A percentile compares a stretch with the other conserved stretches of the same genome.
Conservation (phyloP, 2,113 vertebrate species). For the Strix uralensis region DNA sequence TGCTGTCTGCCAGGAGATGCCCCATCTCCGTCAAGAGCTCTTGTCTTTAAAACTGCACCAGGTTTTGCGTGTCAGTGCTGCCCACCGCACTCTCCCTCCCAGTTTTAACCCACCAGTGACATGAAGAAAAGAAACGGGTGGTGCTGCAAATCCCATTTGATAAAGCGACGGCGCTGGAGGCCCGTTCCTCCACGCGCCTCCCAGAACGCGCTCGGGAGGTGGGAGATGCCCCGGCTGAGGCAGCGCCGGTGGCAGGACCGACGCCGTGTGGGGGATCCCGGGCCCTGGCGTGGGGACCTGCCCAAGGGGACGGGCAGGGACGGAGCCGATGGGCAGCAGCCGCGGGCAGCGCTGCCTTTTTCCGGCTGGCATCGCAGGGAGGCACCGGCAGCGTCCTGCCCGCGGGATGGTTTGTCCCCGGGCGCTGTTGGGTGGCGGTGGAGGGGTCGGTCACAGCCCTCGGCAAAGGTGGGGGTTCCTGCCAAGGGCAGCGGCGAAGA, state of each 20-base stretch:
- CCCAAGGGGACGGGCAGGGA: too few relatives aligned
- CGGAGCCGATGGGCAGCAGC: rapidly evolving
- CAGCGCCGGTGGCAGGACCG: not conserved
- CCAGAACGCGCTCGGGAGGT: not conserved
- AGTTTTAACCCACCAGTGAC: not conserved
- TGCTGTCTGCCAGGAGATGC: not conserved
- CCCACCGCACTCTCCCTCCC: not conserved
- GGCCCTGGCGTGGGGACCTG: not conserved
- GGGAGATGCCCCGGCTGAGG: not conserved
- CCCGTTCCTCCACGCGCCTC: rapidly evolving
- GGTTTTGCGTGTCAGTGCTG: not conserved
- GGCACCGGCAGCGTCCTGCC: rapidly evolving
- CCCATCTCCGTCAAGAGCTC: rapidly evolving
- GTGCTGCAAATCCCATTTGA: not conserved
- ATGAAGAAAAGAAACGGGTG: not conserved
- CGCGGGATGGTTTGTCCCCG: too few relatives aligned
- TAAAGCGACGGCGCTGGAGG: not conserved
- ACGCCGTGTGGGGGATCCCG: rapidly evolving
- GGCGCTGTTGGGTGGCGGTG: too few relatives aligned
- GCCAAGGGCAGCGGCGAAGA: not conserved
- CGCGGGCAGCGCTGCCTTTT: not conserved
- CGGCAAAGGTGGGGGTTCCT: not conserved
- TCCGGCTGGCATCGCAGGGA: not conserved
- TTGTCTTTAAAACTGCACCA: too few relatives aligned
- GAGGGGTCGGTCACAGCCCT: not conserved